phyloP scores from a whole-genome alignment of 30 jellyfish, hydroid and myxozoan genomes.

The Aurelia sp. region DNA sequence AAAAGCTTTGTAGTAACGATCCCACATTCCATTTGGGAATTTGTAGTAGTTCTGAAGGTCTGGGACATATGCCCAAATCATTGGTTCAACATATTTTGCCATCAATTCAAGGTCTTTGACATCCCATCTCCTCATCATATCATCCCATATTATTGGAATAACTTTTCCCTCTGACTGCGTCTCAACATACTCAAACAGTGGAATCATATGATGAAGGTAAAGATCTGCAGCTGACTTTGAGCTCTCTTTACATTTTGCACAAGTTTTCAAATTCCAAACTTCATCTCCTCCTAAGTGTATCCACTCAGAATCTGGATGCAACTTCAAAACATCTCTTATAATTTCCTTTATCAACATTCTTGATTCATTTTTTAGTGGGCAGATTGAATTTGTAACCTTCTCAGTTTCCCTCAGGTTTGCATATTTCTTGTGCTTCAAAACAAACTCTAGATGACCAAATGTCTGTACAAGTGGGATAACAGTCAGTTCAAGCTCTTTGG shows the following conservation, averaged over 20 bases:
- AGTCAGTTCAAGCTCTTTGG: slow-evolving; percentile 57
- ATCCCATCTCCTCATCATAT: slow-evolving; percentile 89
- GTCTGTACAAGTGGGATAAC: slow-evolving; percentile 91
- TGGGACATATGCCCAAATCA: slow-evolving; percentile 94
- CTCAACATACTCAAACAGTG: slow-evolving; percentile 60
- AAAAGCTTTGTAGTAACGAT: slow-evolving; percentile 60
- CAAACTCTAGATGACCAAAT: slow-evolving; percentile 97
- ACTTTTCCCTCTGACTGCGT: slow-evolving; percentile 34
- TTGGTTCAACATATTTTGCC: slow-evolving; percentile 71
- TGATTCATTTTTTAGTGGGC: slow-evolving; percentile 81
- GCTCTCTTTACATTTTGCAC: slow-evolving; percentile 78
- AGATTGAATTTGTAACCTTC: slow-evolving; percentile 65
- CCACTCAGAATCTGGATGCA: slow-evolving; percentile 84
- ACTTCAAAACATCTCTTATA: slow-evolving; percentile 56
- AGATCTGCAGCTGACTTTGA: slow-evolving; percentile 49
- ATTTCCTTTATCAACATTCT: slow-evolving; percentile 39
- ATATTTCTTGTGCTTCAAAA: slow-evolving; percentile 76
- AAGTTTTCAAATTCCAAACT: slow-evolving; percentile 86
- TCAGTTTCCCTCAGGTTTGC: slow-evolving; percentile 75
- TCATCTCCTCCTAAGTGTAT: slow-evolving; percentile 97
- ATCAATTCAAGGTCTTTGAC: slow-evolving; percentile 53
- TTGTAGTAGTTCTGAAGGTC: slow-evolving; percentile 54
- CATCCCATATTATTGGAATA: slow-evolving; percentile 94
- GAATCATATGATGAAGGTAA: slow-evolving; percentile 80
- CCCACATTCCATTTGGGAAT: slow-evolving; percentile 95